Evolutionary conservation across 2,888 invertebrate genomes (phyloP).

Genomic region (Lordiphosa fenestrarum): DNA sequence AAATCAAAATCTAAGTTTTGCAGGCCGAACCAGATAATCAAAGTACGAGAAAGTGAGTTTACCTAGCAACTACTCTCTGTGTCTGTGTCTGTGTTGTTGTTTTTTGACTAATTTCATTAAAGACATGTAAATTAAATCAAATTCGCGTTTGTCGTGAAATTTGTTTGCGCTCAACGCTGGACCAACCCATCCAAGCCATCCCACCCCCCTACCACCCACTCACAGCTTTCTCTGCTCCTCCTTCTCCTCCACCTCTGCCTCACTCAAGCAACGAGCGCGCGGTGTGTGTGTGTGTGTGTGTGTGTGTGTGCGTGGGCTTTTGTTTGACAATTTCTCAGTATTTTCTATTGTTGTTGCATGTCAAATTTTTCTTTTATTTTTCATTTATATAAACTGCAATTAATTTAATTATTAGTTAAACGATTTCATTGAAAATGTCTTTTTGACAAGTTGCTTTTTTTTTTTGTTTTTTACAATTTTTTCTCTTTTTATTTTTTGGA

Average conservation of each 20-base stretch:
- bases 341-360: slow-evolving; percentile 13
- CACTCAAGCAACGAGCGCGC: not conserved
- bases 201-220: slow-evolving; percentile 6
- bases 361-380: slow-evolving; percentile 1
- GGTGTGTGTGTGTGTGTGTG: slow-evolving; percentile 15
- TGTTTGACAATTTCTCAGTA: slow-evolving; percentile 40
- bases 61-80: slow-evolving; percentile 2
- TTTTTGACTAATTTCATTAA: slow-evolving; percentile 68
- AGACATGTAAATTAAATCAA: slow-evolving; percentile 72
- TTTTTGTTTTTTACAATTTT: not conserved
- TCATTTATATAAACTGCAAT: slow-evolving; percentile 21
- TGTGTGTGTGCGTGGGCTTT: slow-evolving; percentile 21
- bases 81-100: slow-evolving; percentile 17
- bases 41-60: slow-evolving; percentile 8
- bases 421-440: slow-evolving; percentile 5
- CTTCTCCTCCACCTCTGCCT: not conserved
- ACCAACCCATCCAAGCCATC: too few relatives aligned
- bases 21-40: slow-evolving; percentile 1
- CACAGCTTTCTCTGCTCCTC: slow-evolving; percentile 7
- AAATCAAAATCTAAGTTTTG: not conserved
- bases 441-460: not conserved
- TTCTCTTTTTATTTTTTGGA: not conserved
- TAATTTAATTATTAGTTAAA: slow-evolving; percentile 22
- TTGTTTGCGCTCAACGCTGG: slow-evolving; percentile 22
- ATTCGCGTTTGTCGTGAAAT: slow-evolving; percentile 58